Conservation (phyloP, 2,113 vertebrate species). For the Xiphorhynchus elegans region DNA sequence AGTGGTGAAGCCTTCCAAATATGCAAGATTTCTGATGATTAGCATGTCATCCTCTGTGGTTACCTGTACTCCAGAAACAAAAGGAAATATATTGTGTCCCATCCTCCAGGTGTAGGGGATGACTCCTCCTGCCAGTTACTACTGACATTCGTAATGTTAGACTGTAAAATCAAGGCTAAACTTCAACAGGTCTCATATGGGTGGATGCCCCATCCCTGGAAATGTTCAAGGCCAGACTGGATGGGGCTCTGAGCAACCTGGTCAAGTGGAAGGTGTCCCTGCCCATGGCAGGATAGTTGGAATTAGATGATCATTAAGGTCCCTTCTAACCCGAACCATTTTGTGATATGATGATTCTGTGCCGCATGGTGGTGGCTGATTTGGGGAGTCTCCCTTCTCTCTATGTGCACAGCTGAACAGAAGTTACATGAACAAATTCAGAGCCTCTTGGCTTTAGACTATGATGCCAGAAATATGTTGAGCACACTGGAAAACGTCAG, state of each 20-base stretch:
- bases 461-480: background rate
- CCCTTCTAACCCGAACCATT: background rate
- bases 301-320: background rate
- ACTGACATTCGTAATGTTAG: accelerated
- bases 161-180: background rate
- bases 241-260: background rate
- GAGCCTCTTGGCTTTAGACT: background rate
- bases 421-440: background rate
- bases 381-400: background rate
- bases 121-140: background rate
- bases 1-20: background rate
- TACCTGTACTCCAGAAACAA: background rate
- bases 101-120: background rate
- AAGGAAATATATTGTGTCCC: background rate
- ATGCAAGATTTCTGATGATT: background rate
- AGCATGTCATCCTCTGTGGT: background rate
- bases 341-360: background rate
- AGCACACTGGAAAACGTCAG: background rate
- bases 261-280: background rate
- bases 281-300: background rate
- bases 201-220: background rate
- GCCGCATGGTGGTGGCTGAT: background rate
- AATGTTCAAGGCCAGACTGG: no score
- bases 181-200: background rate
- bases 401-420: background rate